Conservation (phyloP, 2,888 invertebrate species). For the Epinotia demarniana region DNA sequence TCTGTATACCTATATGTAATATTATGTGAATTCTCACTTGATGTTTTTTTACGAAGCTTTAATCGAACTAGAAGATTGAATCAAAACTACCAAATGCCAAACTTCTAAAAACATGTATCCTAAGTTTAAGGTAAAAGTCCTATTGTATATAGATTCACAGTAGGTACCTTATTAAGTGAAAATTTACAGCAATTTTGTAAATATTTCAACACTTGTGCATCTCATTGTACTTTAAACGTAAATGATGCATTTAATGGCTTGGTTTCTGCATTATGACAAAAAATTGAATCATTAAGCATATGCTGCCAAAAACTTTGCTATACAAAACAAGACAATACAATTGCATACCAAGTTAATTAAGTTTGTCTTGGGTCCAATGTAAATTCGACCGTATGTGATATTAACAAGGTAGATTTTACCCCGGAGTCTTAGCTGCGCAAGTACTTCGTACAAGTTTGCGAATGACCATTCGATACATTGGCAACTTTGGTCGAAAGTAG, state of each 20-base stretch:
- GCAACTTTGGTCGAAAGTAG: constrained; percentile 16
- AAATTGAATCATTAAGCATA: constrained; percentile 40
- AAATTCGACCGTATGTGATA: background rate
- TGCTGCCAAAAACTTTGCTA: constrained; percentile 42
- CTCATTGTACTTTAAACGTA: constrained; percentile 22
- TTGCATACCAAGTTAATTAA: constrained; percentile 19
- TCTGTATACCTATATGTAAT: no score
- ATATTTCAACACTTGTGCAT: background rate
- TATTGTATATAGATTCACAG: no score
- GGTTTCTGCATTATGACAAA: constrained; percentile 40
- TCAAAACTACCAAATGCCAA: no score
- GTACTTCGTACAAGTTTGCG: constrained; percentile 5
- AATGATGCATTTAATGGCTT: constrained; percentile 41
- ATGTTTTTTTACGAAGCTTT: no score
- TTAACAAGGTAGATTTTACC: background rate
- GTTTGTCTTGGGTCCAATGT: background rate
- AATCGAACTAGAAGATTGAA: no score
- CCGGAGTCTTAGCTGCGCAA: background rate
- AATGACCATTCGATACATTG: constrained; percentile 15
- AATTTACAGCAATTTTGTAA: background rate
- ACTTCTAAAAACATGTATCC: no score
- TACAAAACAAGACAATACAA: constrained; percentile 31
- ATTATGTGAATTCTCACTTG: no score
- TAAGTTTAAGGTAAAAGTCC: no score
- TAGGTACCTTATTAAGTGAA: background rate